Conservation (phyloP, 2,888 invertebrate species). For the Balanococcus diminutus region DNA sequence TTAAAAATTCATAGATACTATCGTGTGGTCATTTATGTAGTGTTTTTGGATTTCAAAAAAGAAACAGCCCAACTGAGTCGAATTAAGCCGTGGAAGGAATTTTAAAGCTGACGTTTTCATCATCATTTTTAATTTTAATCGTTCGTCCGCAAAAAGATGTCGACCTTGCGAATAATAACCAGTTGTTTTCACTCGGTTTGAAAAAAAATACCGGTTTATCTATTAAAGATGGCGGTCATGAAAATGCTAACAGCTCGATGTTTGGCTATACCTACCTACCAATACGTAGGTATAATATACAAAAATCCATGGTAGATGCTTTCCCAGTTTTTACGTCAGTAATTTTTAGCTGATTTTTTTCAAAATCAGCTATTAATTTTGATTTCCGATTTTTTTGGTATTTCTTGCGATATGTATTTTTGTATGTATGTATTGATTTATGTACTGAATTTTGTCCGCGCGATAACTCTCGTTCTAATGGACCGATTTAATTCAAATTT, state of each 20-base stretch:
- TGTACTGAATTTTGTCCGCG: no score
- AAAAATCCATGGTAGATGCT: conserved; percentile 4
- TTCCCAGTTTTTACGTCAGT: not conserved
- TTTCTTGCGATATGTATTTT: no score
- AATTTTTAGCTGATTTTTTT: no score
- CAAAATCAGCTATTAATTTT: no score
- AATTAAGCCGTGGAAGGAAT: not conserved
- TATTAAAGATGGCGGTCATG: conserved; percentile 40
- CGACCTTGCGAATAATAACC: conserved; percentile 32
- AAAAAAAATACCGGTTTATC: conserved; percentile 36
- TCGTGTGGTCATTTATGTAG: not conserved
- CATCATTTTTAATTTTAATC: conserved; percentile 23
- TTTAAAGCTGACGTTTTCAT: not conserved
- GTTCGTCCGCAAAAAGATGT: conserved; percentile 34
- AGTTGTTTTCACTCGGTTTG: conserved; percentile 19
- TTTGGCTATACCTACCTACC: no score
- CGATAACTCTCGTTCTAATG: no score
- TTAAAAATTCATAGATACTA: no score
- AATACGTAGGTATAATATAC: not conserved
- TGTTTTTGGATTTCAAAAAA: not conserved
- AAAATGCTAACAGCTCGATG: not conserved
- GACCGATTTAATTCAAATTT: no score
- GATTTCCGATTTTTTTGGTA: no score
- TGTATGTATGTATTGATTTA: no score
- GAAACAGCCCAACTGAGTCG: not conserved